Percentiles rank a stretch among this genome's conserved stretches.
These are phyloP conservation scores for Hormiphora californensis DNA, from an alignment of 37 sponge, comb jelly and placozoan species.

Conservation along the genomic window DNA sequence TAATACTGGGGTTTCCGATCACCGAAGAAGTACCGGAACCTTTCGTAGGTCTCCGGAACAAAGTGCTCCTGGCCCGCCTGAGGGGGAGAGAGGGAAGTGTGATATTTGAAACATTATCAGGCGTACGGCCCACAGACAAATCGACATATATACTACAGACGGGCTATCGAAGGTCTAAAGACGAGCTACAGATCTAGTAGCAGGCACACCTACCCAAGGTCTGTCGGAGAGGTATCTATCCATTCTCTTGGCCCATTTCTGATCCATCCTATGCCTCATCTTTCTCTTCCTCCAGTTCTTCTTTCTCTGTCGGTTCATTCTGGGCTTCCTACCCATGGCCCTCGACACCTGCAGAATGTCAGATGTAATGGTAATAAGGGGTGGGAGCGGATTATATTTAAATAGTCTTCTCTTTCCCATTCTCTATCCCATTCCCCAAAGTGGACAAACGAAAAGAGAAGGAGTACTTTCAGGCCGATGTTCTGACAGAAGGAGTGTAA, in stretches of 20 bases:
- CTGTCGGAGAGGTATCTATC: background rate
- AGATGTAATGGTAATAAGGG: too few species aligned
- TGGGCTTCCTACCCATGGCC: slow-evolving; percentile 30
- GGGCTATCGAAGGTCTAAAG: background rate
- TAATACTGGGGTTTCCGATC: slow-evolving; percentile 32
- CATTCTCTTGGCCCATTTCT: slow-evolving; percentile 33
- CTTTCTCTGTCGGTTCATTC: background rate
- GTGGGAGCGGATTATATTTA: too few species aligned
- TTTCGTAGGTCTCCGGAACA: background rate
- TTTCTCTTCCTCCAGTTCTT: slow-evolving; percentile 39
- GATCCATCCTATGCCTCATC: background rate
- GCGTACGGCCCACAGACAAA: background rate
- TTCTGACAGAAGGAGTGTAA: too few species aligned
- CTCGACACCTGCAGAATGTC: background rate
- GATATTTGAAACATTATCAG: background rate
- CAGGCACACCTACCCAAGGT: background rate
- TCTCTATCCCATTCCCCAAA: too few species aligned
- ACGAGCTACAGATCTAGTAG: background rate
- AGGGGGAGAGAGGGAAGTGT: background rate
- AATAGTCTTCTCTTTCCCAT: too few species aligned
- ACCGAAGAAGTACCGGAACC: slow-evolving; percentile 3
- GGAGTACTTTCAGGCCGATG: too few species aligned
- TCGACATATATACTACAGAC: background rate
- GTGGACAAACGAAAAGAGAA: too few species aligned
- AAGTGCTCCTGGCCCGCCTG: slow-evolving; percentile 30